These are phyloP conservation scores for Raja brachyura DNA, from an alignment of 2,113 vertebrate genomes.

Conservation along the genomic window DNA sequence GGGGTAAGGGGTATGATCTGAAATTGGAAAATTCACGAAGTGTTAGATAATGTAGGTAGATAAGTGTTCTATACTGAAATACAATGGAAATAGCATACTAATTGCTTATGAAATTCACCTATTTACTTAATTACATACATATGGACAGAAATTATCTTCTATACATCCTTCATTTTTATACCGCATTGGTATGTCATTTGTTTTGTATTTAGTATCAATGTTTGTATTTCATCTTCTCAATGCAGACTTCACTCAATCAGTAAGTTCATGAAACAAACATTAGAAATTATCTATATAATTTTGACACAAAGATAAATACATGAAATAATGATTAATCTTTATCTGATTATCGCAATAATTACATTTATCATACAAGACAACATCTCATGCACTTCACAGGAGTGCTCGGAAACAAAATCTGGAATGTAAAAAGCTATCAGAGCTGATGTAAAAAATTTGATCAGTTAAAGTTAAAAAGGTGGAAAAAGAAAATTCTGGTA, in stretches of 20 bases:
- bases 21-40: too few relatives aligned
- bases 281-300: background rate
- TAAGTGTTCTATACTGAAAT: background rate
- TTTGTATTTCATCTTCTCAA: background rate
- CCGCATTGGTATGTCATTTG: too few relatives aligned
- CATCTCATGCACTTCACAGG: too few relatives aligned
- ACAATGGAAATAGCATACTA: background rate
- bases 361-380: too few relatives aligned
- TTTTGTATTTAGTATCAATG: background rate
- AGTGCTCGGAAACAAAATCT: too few relatives aligned
- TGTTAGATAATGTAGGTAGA: too few relatives aligned
- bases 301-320: background rate
- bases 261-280: background rate
- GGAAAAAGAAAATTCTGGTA: too few relatives aligned
- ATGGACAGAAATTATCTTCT: background rate
- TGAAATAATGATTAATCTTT: background rate
- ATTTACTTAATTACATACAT: background rate
- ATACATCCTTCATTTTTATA: background rate
- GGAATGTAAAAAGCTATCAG: too few relatives aligned
- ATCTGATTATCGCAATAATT: too few relatives aligned
- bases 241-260: background rate
- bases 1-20: too few relatives aligned
- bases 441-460: too few relatives aligned
- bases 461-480: too few relatives aligned
- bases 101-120: background rate